Percentiles rank a stretch among this genome's conserved stretches.
Conservation (phyloP, 2,888 invertebrate species). For the Drosophila conformis region DNA sequence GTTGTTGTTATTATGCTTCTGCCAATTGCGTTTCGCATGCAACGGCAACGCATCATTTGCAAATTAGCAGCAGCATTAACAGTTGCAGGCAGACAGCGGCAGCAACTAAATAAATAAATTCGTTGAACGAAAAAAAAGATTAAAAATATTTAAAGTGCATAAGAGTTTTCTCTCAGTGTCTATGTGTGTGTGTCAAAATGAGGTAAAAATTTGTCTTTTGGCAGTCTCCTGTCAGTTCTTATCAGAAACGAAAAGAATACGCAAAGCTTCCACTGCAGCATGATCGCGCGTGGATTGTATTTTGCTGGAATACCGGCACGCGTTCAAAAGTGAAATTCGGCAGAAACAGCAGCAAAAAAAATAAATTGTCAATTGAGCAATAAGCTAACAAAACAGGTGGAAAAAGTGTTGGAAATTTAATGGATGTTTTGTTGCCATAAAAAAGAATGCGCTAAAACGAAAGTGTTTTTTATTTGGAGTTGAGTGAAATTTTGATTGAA, state of each 20-base stretch:
- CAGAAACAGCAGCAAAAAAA: neutral
- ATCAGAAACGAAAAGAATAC: slow-evolving; percentile 31
- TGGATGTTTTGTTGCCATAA: neutral
- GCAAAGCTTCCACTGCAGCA: slow-evolving; percentile 5
- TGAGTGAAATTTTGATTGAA: slow-evolving; percentile 46
- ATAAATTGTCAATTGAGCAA: slow-evolving; percentile 4
- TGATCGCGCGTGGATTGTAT: slow-evolving; percentile 23
- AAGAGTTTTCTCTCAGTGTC: slow-evolving; percentile 6
- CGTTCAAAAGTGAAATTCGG: slow-evolving; percentile 48
- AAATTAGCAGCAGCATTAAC: slow-evolving; percentile 61
- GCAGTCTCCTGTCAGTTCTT: slow-evolving; percentile 40
- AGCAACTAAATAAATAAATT: slow-evolving; percentile 34
- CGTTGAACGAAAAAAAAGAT: slow-evolving; percentile 47
- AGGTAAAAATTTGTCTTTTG: slow-evolving; percentile 23
- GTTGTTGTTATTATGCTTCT: slow-evolving; percentile 35
- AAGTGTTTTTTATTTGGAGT: slow-evolving; percentile 20
- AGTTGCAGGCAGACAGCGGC: slow-evolving; percentile 43
- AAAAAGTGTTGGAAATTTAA: slow-evolving; percentile 13
- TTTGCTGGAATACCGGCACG: slow-evolving; percentile 28
- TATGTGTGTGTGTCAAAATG: slow-evolving; percentile 25
- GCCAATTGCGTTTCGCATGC: slow-evolving; percentile 37
- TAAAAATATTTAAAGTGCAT: slow-evolving; percentile 4
- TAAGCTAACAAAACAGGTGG: neutral
- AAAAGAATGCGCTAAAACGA: slow-evolving; percentile 35
- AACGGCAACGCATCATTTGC: slow-evolving; percentile 56